Evolutionary conservation across 1,140 invertebrate genomes (phyloP).

Genomic region (Papilio dardanus): DNA sequence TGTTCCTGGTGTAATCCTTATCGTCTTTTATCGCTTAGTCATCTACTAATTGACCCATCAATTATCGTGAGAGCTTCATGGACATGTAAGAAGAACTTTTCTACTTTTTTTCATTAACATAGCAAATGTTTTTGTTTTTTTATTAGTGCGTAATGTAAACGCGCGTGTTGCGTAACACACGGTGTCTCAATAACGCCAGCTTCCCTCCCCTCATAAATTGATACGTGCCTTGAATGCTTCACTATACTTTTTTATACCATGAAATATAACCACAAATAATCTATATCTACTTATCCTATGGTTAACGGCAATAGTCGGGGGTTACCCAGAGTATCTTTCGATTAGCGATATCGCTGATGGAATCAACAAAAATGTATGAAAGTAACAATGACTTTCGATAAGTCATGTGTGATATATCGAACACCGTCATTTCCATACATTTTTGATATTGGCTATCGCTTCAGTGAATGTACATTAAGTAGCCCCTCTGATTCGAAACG

Average conservation of each 20-base stretch:
- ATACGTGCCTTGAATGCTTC: background rate
- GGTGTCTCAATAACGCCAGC: background rate
- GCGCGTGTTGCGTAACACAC: background rate
- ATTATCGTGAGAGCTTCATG: background rate
- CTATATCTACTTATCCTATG: background rate
- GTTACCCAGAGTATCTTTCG: no score
- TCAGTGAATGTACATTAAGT: no score
- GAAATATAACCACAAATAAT: background rate
- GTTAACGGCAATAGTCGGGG: background rate
- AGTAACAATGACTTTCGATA: no score
- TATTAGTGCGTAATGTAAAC: background rate
- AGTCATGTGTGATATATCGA: no score
- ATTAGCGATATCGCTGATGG: no score
- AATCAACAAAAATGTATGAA: no score
- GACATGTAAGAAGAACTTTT: no score
- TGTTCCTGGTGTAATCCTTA: background rate
- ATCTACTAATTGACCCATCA: background rate
- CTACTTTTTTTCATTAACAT: background rate
- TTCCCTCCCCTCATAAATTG: constrained; percentile 4
- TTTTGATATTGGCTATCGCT: no score
- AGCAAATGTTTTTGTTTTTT: background rate
- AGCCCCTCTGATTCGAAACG: no score
- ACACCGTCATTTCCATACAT: no score
- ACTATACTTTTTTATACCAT: background rate
- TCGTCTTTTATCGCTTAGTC: background rate